Evolutionary conservation across 2,797 vertebrate species (phyloP).

Genomic region (Schizopygopsis malacanthus): DNA sequence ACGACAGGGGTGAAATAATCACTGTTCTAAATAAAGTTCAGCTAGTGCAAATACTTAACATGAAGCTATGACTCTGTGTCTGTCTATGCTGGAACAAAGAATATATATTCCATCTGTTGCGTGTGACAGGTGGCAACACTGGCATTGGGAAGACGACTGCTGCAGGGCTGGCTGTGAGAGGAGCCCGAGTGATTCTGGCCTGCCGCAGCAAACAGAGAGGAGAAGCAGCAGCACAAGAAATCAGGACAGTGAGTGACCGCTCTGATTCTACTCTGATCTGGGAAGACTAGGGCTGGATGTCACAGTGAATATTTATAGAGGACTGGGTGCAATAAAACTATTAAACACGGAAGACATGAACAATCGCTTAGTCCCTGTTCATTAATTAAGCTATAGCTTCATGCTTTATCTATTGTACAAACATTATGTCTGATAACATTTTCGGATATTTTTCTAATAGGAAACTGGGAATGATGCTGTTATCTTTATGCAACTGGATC

Average conservation of each 20-base stretch:
- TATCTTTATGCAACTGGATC: slow-evolving; percentile 50
- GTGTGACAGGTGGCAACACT: slow-evolving; percentile 44
- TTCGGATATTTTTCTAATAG: neutral
- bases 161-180: slow-evolving; percentile 24
- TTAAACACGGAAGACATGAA: too few relatives aligned
- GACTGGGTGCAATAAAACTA: neutral
- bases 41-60: neutral
- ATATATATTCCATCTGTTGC: neutral
- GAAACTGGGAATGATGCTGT: slow-evolving; percentile 42
- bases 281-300: neutral
- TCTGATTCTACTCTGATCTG: neutral
- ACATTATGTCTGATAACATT: neutral
- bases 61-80: neutral
- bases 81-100: neutral
- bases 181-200: slow-evolving; percentile 47
- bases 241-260: slow-evolving; percentile 21
- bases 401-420: neutral
- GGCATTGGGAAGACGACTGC: slow-evolving; percentile 52
- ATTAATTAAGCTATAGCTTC: neutral
- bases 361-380: neutral
- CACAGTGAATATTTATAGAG: neutral
- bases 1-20: too few relatives aligned
- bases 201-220: slow-evolving; percentile 49
- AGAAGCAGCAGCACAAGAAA: slow-evolving; percentile 38
- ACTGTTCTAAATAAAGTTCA: neutral